These are phyloP conservation scores for Dipus sagitta DNA, from an alignment of 2,797 vertebrate genomes.

Conservation along the genomic window DNA sequence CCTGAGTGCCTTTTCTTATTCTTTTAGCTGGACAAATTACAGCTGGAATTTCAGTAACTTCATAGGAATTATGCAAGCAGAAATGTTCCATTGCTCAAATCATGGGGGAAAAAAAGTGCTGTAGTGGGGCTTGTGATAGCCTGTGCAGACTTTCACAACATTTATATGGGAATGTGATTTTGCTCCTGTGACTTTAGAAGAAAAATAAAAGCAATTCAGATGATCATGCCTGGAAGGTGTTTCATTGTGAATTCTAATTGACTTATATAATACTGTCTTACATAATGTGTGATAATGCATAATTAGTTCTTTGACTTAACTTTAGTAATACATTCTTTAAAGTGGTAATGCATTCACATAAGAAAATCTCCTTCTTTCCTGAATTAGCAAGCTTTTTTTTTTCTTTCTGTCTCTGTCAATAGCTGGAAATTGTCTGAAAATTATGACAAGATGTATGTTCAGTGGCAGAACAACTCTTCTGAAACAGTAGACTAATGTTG, in stretches of 20 bases:
- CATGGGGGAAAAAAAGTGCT: not conserved
- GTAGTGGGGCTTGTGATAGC: not conserved
- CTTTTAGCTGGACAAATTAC: not conserved
- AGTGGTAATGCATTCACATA: not conserved
- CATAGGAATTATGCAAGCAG: constrained; percentile 3
- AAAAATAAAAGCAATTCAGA: constrained; percentile 63
- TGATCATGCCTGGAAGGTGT: constrained; percentile 4
- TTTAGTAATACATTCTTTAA: constrained; percentile 32
- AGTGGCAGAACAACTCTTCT: not conserved
- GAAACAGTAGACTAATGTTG: not conserved
- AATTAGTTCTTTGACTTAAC: constrained; percentile 59
- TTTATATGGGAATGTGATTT: constrained; percentile 42
- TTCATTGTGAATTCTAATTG: constrained; percentile 56
- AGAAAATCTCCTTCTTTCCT: not conserved
- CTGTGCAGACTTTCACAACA: constrained; percentile 13
- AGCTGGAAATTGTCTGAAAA: not conserved
- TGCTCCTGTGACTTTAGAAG: constrained; percentile 48
- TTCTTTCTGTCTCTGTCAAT: not conserved
- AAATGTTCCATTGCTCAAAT: constrained; percentile 2
- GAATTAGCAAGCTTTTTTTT: not conserved
- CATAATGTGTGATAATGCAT: constrained; percentile 8
- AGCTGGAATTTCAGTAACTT: constrained; percentile 47
- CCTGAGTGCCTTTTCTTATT: not conserved
- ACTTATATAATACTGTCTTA: constrained; percentile 1
- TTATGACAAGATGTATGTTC: not conserved